Evolutionary conservation across 1,140 invertebrate genomes (phyloP), one percentile per base, ranked within the genome.

Genomic region (Triops cancriformis): DNA sequence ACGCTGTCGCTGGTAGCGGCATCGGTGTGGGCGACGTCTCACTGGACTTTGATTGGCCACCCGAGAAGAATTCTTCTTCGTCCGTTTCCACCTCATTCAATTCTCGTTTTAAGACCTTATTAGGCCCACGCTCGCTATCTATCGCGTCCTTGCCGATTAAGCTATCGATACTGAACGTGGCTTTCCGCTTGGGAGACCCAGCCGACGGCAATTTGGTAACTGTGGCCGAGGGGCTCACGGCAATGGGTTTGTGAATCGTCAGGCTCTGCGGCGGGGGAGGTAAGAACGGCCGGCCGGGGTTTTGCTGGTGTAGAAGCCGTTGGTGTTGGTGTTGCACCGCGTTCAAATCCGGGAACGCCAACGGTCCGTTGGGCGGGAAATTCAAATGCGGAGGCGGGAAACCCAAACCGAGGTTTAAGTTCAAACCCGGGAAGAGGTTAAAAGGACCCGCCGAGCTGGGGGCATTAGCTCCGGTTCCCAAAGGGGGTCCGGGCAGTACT

Each of bases 111-210:
- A 64, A 64, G 14, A 23, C 23, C 51, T 64, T 64, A 14, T 18
- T 64, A 18, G 31, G 31, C 31, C 51, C 23, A 23, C 51, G 3
- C 23, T 72, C 41, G 64, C 51, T 41, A 11, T 51, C 23, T 23
- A 73, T 74, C 18, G 43, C 72, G 9, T 77, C 76, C 26, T 76
- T 79, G 7, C 78, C 78, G 28, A 79, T 79, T 51, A 79, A 76
- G 42, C 75, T 79, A 37, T 79, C 78, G 37, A 79, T 79, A 72
- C 78, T 79, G 41, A 79, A 79, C 11, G 74, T 73, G 11, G 74
- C n/a, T 73, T 79, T 79, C 26, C 28, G 74, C 31, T 72, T 7
- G 37, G 64, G 72, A 14, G 27, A 51, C 72, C 23, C 45, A 72
- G 64, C 64, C 11, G 11, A 23, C 26, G 77, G 28, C 42, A n/a